Percentiles rank a stretch among this genome's conserved stretches.
phyloP scores from a whole-genome alignment of 92 coral and sea anemone genomes.

The Galaxea fascicularis region DNA sequence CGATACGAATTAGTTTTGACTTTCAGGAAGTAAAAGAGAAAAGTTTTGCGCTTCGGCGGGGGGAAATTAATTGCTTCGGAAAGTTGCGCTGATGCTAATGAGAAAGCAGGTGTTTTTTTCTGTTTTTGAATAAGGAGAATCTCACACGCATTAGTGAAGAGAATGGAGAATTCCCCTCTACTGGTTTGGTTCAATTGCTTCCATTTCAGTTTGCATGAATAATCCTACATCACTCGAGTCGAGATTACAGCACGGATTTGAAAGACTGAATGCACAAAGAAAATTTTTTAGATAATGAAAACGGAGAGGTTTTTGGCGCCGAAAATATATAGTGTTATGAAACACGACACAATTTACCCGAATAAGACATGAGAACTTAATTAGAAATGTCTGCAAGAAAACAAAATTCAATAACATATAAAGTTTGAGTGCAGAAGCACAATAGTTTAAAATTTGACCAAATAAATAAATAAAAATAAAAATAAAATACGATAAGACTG shows the following conservation, averaged over 20 bases:
- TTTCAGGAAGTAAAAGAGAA: conserved; percentile 69
- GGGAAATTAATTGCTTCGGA: conserved; percentile 55
- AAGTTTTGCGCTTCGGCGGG: conserved; percentile 42
- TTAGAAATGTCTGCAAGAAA: conserved; percentile 43
- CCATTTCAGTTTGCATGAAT: conserved; percentile 30
- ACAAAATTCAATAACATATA: conserved; percentile 33
- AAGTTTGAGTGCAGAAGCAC: conserved; percentile 7
- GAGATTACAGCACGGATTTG: conserved; percentile 25
- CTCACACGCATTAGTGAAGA: conserved; percentile 63
- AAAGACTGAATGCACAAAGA: neutral
- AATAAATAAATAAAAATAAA: neutral
- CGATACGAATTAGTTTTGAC: conserved; percentile 45
- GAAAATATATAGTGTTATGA: neutral
- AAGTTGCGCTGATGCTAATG: conserved; percentile 61
- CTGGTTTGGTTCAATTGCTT: conserved; percentile 43
- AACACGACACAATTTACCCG: conserved; percentile 38
- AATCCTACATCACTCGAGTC: neutral
- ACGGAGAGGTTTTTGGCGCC: conserved; percentile 5
- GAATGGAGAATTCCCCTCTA: conserved; percentile 46
- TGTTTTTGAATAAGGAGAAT: conserved; percentile 57
- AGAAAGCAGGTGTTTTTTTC: conserved; percentile 69
- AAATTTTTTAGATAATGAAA: neutral
- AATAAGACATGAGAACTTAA: conserved; percentile 42
- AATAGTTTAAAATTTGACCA: conserved; percentile 31
- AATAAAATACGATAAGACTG: neutral